Conservation (phyloP, 1,140 invertebrate genomes). For the Venturia canescens region DNA sequence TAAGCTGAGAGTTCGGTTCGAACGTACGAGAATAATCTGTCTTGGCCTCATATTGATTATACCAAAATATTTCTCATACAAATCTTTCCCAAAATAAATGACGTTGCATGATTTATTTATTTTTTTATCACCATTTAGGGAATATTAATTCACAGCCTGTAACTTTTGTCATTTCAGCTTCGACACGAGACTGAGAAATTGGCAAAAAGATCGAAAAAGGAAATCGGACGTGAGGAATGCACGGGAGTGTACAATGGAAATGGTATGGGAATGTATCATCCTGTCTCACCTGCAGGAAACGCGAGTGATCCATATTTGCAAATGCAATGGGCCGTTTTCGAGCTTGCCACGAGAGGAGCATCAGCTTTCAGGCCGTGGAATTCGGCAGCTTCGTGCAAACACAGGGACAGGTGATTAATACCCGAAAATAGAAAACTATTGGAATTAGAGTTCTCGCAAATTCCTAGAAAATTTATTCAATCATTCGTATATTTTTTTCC, state of each 20-base stretch:
- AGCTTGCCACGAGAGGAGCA: conserved; percentile 71
- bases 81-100: not conserved
- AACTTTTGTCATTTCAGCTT: conserved; percentile 61
- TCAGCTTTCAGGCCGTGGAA: conserved; percentile 75
- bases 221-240: conserved; percentile 71
- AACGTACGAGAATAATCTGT: no score
- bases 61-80: no score
- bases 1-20: no score
- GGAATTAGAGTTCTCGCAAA: not conserved
- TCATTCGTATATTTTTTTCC: no score
- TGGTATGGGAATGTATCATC: conserved; percentile 71
- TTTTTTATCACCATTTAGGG: not conserved
- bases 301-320: conserved; percentile 72
- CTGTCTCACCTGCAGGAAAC: conserved; percentile 65
- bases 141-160: not conserved
- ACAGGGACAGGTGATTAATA: conserved; percentile 70
- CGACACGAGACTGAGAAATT: conserved; percentile 72
- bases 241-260: conserved; percentile 70
- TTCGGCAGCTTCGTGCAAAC: conserved; percentile 70
- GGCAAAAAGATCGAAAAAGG: conserved; percentile 72
- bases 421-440: conserved; percentile 14
- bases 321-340: conserved; percentile 74
- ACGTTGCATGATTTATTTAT: not conserved
- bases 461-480: no score
- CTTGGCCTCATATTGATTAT: no score